Evolutionary conservation across 2,113 vertebrate genomes (phyloP).

Genomic region (Climacteris rufus): DNA sequence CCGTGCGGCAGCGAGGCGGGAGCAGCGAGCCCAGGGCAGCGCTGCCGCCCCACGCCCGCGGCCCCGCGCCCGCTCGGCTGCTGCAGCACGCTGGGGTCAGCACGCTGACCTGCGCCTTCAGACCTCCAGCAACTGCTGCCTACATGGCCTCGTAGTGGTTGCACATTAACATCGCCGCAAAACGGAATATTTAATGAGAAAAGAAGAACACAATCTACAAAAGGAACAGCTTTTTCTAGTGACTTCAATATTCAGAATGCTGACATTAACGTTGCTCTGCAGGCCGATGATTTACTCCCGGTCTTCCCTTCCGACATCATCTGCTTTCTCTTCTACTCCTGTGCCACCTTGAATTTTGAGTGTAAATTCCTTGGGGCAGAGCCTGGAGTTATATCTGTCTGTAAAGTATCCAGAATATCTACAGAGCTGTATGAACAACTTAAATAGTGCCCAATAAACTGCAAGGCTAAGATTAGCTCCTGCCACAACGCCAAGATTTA

Average conservation of each 20-base stretch:
- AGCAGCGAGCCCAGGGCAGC: neutral
- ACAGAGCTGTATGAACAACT: neutral
- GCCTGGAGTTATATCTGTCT: neutral
- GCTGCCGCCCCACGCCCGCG: neutral
- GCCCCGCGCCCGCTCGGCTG: neutral
- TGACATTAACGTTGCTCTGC: neutral
- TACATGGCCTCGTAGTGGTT: neutral
- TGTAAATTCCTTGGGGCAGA: neutral
- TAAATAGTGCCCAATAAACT: constrained; percentile 14
- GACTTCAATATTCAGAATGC: neutral
- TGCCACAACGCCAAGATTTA: neutral
- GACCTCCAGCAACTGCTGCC: constrained; percentile 24
- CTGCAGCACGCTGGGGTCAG: neutral
- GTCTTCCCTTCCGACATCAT: neutral
- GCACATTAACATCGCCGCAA: neutral
- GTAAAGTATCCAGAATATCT: neutral
- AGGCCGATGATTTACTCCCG: neutral
- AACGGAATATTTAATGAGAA: neutral
- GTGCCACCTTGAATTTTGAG: neutral
- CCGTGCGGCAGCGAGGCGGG: neutral
- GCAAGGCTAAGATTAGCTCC: neutral
- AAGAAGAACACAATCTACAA: neutral
- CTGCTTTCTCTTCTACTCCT: neutral
- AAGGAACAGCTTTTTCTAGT: neutral
- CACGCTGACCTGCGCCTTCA: neutral